These are phyloP conservation scores for Drosophila neocordata DNA, from an alignment of 1,140 invertebrate genomes.

Conservation along the genomic window DNA sequence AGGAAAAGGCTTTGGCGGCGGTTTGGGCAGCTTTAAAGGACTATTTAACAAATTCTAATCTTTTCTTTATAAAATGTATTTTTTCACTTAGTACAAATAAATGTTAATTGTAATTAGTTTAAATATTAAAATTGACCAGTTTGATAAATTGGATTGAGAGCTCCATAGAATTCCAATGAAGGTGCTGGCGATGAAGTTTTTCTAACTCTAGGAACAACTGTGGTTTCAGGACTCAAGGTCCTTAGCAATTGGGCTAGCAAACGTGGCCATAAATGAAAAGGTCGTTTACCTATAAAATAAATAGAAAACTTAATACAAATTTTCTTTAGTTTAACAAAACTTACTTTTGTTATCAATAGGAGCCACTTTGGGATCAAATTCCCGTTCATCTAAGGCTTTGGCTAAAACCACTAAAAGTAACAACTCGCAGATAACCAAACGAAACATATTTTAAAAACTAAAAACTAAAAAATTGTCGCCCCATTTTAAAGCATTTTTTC, in stretches of 20 bases:
- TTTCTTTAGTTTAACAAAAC: background rate
- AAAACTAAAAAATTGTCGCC: background rate
- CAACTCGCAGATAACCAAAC: constrained; percentile 27
- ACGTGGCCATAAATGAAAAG: constrained; percentile 41
- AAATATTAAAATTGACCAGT: constrained; percentile 47
- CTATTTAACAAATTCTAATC: constrained; percentile 56
- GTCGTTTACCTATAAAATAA: constrained; percentile 23
- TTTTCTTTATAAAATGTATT: constrained; percentile 4
- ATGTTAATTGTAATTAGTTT: constrained; percentile 36
- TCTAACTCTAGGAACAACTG: constrained; percentile 7
- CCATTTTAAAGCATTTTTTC: constrained; percentile 33
- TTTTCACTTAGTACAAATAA: constrained; percentile 13
- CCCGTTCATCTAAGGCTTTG: constrained; percentile 41
- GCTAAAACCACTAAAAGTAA: constrained; percentile 27
- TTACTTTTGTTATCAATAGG: constrained; percentile 38
- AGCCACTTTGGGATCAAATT: constrained; percentile 56
- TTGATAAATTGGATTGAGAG: constrained; percentile 63
- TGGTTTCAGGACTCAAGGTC: background rate
- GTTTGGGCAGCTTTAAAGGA: constrained; percentile 50
- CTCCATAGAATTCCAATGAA: constrained; percentile 54
- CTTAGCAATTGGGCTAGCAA: constrained; percentile 43
- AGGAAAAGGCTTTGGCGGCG: constrained; percentile 15
- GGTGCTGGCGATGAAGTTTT: constrained; percentile 33
- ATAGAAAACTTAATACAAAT: background rate
- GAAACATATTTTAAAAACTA: constrained; percentile 31